Conservation (phyloP, 2,113 vertebrate genomes). For the Eretmochelys imbricata region DNA sequence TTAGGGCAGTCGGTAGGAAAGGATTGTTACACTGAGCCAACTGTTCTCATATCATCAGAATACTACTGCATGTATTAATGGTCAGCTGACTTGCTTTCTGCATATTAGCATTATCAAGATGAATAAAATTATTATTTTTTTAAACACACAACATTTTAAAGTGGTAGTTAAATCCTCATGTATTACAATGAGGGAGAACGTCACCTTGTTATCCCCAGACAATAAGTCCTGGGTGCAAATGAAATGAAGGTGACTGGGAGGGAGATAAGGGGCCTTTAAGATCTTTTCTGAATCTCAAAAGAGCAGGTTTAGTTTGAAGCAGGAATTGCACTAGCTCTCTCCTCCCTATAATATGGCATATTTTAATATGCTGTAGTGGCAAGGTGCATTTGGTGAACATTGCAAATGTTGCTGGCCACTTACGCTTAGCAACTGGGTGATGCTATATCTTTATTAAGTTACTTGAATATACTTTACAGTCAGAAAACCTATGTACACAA, state of each 20-base stretch:
- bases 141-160: background rate
- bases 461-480: rapidly evolving
- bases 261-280: background rate
- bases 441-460: background rate
- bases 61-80: rapidly evolving
- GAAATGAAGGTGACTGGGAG: background rate
- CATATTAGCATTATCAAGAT: rapidly evolving
- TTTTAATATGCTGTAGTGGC: background rate
- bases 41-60: background rate
- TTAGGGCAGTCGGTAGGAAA: background rate
- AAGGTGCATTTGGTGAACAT: background rate
- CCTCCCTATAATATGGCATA: background rate
- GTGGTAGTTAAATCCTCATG: background rate
- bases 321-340: background rate
- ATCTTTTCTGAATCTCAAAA: background rate
- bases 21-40: background rate
- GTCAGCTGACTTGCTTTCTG: background rate
- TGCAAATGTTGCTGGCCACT: background rate
- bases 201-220: background rate
- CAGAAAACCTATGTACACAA: rapidly evolving
- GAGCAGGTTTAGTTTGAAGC: background rate
- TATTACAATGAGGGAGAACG: background rate
- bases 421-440: background rate
- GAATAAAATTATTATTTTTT: background rate
- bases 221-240: background rate